Base-by-base conservation (phyloP, 2,113 vertebrate species). In the Mirza zaza region DNA sequence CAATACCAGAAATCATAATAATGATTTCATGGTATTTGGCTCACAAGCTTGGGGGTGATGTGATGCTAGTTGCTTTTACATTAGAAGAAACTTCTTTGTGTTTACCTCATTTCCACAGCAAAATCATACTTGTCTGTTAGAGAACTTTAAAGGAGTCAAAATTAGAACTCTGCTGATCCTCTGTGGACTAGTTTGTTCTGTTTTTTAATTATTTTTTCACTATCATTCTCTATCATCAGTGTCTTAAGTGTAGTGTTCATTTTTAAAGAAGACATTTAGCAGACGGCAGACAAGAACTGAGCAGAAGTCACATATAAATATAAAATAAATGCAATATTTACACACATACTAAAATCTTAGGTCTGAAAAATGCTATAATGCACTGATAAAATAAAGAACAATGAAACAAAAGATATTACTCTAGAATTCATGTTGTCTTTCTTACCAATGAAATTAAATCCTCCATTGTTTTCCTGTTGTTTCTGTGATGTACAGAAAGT, bases 371-470 rank as follows among this genome's bases (percentile, higher is more conserved):
- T 70, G 61, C 32, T 88, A 5, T 23, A 97, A 70, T 45, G 15
- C 59, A 82, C 36, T 83, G 10, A 70, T 73, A 67, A 87, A 55
- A 93, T 57, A 39, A 94, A 93, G 77, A 88, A 79, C 45, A 84
- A 82, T 80, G 18, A 97, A 95, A 81, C 27, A 94, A 65, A 95
- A 95, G 61, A 75, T 70, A 61, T 17, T 76, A 90, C 8, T 87
- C 32, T 94, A 39, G 55, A 88, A 79, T 89, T 76, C 73, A 93
- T n/a, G 42, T 5, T 90, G 1, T 63, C 61, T 86, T 94, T 96
- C 97, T 98, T 98, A 99, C 99, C 99, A 99, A 97, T 52, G 99
- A 99, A 91, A 99, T 98, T 61, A 99, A 97, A 5, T 98, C 95
- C 48, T 98, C 91, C 97, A 99, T 99, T 93, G 97, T 98, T 87